phyloP scores from a whole-genome alignment of 1,140 invertebrate species.

The Lithobius niger region DNA sequence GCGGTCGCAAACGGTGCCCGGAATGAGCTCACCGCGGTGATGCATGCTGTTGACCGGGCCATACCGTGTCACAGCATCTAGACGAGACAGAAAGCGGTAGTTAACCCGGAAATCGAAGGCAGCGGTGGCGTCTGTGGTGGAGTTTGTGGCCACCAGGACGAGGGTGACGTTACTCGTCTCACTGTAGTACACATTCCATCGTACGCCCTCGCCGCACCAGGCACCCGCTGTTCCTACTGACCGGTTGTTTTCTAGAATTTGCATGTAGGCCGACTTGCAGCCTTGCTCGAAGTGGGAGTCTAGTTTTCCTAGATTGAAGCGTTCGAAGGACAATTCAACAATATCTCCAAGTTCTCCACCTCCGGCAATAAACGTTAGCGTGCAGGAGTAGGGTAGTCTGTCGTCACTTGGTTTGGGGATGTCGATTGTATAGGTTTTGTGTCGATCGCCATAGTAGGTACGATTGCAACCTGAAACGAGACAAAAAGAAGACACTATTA shows the following conservation, averaged over 20 bases:
- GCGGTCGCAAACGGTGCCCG: slow-evolving; percentile 7
- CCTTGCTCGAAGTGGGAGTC: slow-evolving; percentile 38
- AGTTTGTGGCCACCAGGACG: slow-evolving; percentile 28
- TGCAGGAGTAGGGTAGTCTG: slow-evolving; percentile 57
- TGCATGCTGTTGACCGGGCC: slow-evolving; percentile 35
- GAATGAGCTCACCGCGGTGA: slow-evolving; percentile 8
- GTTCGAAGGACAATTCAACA: slow-evolving; percentile 66
- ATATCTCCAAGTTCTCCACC: slow-evolving; percentile 57
- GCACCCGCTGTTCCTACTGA: slow-evolving; percentile 52
- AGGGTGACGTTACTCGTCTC: slow-evolving; percentile 62
- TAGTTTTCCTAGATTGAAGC: slow-evolving; percentile 59
- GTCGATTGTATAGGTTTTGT: slow-evolving; percentile 59
- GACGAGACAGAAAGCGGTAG: slow-evolving; percentile 53
- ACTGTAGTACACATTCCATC: slow-evolving; percentile 71
- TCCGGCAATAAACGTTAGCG: slow-evolving; percentile 61
- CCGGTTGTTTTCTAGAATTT: slow-evolving; percentile 52
- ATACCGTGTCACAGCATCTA: slow-evolving; percentile 60
- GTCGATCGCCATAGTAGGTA: slow-evolving; percentile 63
- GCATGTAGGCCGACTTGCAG: slow-evolving; percentile 66
- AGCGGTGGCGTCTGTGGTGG: neutral
- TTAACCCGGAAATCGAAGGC: slow-evolving; percentile 23
- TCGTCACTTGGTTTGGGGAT: slow-evolving; percentile 55
- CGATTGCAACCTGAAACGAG: slow-evolving; percentile 56
- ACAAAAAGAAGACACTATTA: neutral
- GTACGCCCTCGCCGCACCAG: slow-evolving; percentile 72